phyloP scores from a whole-genome alignment of 2,888 invertebrate species.

The Nomada lathburiana region DNA sequence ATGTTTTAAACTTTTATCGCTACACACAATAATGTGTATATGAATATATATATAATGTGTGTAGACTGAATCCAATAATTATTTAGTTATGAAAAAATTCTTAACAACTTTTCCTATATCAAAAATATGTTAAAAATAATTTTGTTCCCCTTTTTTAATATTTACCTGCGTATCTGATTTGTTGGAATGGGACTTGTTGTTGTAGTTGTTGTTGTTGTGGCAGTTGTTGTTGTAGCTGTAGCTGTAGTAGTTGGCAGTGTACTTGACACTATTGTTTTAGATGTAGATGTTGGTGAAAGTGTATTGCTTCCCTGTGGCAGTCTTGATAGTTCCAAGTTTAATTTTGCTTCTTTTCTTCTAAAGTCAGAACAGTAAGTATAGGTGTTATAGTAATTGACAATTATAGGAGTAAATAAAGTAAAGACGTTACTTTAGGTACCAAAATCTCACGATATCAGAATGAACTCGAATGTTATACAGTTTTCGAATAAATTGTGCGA shows the following conservation, averaged over 20 bases:
- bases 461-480: conserved; percentile 13
- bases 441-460: conserved; percentile 13
- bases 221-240: conserved; percentile 80
- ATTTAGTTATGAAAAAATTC: not conserved
- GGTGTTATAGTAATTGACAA: too few relatives aligned
- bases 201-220: conserved; percentile 85
- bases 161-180: conserved; percentile 83
- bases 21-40: too few relatives aligned
- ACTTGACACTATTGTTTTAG: conserved; percentile 78
- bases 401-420: conserved; percentile 6
- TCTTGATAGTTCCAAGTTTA: conserved; percentile 82
- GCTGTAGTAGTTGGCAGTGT: conserved; percentile 84
- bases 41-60: not conserved
- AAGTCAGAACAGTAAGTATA: conserved; percentile 64
- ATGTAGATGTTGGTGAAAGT: conserved; percentile 78
- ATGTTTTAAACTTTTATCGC: not conserved
- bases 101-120: not conserved
- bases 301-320: conserved; percentile 81
- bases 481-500: conserved; percentile 11
- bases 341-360: conserved; percentile 82
- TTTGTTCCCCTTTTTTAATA: conserved; percentile 21
- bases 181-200: conserved; percentile 85
- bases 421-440: conserved; percentile 10
- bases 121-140: conserved; percentile 26
- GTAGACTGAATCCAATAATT: too few relatives aligned